Percentiles rank a stretch among this genome's conserved stretches.
Conservation (phyloP, 2,888 invertebrate genomes). For the Calliopum simillimum region DNA sequence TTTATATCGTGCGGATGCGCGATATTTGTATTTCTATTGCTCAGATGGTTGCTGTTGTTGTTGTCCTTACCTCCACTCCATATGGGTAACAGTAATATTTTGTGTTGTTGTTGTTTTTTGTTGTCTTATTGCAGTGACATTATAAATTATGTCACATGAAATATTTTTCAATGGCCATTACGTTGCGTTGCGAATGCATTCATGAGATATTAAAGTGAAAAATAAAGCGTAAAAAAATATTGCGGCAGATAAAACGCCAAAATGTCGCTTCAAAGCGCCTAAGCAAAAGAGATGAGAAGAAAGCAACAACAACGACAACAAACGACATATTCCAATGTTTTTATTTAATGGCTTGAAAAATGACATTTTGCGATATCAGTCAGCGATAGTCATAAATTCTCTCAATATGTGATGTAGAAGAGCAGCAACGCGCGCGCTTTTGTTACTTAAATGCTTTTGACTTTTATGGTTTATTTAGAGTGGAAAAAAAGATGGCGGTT, state of each 20-base stretch:
- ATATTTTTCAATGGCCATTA: slow-evolving; percentile 7
- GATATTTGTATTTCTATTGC: too few relatives aligned
- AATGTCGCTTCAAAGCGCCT: neutral
- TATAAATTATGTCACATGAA: slow-evolving; percentile 27
- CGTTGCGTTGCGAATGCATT: slow-evolving; percentile 19
- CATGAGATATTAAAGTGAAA: neutral
- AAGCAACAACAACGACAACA: neutral
- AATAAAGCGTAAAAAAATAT: neutral
- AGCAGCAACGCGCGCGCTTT: too few relatives aligned
- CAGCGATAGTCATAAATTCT: slow-evolving; percentile 13
- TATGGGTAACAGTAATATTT: neutral
- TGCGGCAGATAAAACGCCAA: slow-evolving; percentile 5
- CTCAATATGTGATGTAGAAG: too few relatives aligned
- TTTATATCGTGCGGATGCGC: too few relatives aligned
- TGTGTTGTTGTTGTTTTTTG: neutral
- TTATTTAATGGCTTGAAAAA: slow-evolving; percentile 22
- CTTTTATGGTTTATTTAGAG: too few relatives aligned
- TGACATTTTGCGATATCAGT: slow-evolving; percentile 11
- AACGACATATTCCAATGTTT: neutral
- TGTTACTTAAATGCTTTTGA: too few relatives aligned
- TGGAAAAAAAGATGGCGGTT: too few relatives aligned
- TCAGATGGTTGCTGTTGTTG: too few relatives aligned
- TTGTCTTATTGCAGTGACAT: neutral
- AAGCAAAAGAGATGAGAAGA: neutral
- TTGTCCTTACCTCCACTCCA: too few relatives aligned